Percentiles rank a stretch among this genome's conserved stretches.
Evolutionary conservation across 2,113 vertebrate species (phyloP).

Genomic region (Strix aluco): DNA sequence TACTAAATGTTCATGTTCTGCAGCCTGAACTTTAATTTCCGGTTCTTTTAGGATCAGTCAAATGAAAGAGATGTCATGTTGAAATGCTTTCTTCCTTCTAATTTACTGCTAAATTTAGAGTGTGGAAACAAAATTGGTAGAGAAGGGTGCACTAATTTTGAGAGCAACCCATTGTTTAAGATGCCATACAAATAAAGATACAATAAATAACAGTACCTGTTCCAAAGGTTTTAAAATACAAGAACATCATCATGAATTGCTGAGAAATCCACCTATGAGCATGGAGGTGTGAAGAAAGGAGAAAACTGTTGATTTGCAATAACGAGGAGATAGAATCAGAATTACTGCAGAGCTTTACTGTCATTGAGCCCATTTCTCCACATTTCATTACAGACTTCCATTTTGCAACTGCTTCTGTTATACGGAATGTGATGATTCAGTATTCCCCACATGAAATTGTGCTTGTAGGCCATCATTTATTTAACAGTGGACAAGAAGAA

Average conservation of each 20-base stretch:
- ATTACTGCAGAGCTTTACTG: not conserved
- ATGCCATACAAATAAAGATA: not conserved
- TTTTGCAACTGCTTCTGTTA: conserved; percentile 42
- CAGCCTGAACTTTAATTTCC: conserved; percentile 12
- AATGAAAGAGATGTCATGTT: not conserved
- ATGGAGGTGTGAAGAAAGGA: not conserved
- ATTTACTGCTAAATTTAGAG: conserved; percentile 21
- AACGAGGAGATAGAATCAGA: not conserved
- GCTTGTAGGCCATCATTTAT: conserved; percentile 16
- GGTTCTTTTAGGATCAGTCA: not conserved
- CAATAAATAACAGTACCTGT: not conserved
- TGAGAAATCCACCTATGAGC: not conserved
- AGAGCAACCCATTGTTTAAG: not conserved
- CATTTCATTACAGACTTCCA: not conserved
- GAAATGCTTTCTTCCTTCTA: not conserved
- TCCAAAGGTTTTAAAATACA: not conserved
- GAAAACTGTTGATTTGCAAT: not conserved
- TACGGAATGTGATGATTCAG: conserved; percentile 61
- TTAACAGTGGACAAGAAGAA: conserved; percentile 26
- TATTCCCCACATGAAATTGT: not conserved
- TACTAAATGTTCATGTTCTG: not conserved
- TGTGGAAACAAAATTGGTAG: not conserved
- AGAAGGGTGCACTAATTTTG: not conserved
- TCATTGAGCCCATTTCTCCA: not conserved
- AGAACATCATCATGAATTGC: not conserved